Evolutionary conservation across 1,140 invertebrate species (phyloP).

Genomic region (Drosophila serrata): DNA sequence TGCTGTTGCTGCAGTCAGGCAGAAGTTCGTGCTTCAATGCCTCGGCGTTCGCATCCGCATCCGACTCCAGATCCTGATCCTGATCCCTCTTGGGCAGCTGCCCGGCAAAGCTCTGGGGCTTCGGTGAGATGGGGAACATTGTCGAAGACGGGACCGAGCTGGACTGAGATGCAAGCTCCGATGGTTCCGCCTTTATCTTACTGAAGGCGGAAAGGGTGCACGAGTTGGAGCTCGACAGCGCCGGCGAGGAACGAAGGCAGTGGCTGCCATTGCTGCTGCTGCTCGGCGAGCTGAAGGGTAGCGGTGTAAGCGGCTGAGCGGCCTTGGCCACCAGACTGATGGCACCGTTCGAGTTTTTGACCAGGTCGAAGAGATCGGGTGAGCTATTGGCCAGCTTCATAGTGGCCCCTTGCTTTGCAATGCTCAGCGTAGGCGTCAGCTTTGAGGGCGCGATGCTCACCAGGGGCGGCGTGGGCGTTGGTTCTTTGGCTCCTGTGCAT

Average conservation of each 20-base stretch:
- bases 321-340: conserved; percentile 67
- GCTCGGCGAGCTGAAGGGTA: conserved; percentile 65
- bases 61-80: neutral
- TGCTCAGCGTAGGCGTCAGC: conserved; percentile 65
- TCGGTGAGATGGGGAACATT: conserved; percentile 35
- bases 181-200: conserved; percentile 66
- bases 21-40: conserved; percentile 54
- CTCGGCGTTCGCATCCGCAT: conserved; percentile 7
- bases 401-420: conserved; percentile 50
- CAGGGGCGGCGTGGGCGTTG: conserved; percentile 63
- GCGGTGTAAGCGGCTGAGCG: conserved; percentile 37
- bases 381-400: conserved; percentile 31
- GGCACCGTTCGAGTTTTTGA: conserved; percentile 79
- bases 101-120: conserved; percentile 66
- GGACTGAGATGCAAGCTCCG: conserved; percentile 38
- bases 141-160: conserved; percentile 17
- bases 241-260: conserved; percentile 56
- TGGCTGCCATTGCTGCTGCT: conserved; percentile 58
- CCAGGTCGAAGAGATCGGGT: conserved; percentile 80
- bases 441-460: conserved; percentile 73
- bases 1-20: conserved; percentile 51
- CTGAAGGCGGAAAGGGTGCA: conserved; percentile 69
- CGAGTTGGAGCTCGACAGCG: conserved; percentile 61
- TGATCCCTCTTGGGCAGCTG: conserved; percentile 46
- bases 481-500: neutral